These are phyloP conservation scores for Brachyalestes nurse DNA, from an alignment of 2,797 vertebrate genomes.

Conservation along the genomic window DNA sequence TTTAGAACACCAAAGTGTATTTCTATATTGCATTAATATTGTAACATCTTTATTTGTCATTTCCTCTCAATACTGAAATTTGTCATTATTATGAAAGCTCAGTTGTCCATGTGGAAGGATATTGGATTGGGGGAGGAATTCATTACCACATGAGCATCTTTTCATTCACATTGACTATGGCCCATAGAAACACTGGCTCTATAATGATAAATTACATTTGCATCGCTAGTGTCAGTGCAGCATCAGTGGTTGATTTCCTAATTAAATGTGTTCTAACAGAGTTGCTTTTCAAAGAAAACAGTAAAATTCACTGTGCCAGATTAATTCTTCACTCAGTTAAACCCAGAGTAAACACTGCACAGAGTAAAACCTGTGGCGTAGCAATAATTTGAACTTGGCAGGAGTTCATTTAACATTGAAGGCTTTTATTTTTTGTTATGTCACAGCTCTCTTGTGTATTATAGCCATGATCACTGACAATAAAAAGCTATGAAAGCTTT, in stretches of 20 bases:
- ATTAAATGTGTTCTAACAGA: neutral
- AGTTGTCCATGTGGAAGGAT: neutral
- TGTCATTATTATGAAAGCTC: neutral
- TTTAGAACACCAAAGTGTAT: neutral
- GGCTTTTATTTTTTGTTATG: neutral
- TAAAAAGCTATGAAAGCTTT: no score
- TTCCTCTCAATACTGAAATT: neutral
- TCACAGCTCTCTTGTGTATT: neutral
- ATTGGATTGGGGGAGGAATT: neutral
- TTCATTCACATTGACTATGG: neutral
- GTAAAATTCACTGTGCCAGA: neutral
- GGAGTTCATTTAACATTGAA: neutral
- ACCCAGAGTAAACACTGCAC: neutral
- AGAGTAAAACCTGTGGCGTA: neutral
- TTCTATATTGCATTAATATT: neutral
- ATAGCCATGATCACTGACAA: neutral
- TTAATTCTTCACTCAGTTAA: neutral
- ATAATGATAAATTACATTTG: neutral
- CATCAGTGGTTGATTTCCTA: neutral
- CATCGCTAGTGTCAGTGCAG: neutral
- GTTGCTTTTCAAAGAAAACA: constrained; percentile 4
- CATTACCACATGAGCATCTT: neutral
- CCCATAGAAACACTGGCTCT: neutral
- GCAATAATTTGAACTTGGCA: neutral
- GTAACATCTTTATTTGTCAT: neutral